Conservation (phyloP, 2,797 vertebrate genomes). For the Pelochelys cantorii region DNA sequence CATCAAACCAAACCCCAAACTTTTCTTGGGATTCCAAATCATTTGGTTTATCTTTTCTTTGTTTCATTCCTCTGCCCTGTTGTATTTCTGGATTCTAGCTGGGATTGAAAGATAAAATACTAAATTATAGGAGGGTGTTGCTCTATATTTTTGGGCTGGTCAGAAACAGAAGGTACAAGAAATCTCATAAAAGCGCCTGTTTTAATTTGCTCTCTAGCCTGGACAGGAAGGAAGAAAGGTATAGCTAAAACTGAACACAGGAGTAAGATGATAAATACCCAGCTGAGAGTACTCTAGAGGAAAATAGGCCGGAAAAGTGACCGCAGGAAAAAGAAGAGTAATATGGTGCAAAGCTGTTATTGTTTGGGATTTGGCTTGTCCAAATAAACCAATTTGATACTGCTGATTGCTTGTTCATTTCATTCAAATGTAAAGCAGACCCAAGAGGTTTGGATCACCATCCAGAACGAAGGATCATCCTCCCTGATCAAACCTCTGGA, state of each 20-base stretch:
- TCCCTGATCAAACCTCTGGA: slow-evolving; percentile 33
- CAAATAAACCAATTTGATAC: slow-evolving; percentile 13
- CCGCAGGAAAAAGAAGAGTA: background rate
- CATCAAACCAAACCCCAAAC: background rate
- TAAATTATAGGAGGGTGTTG: slow-evolving; percentile 54
- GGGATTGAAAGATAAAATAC: slow-evolving; percentile 48
- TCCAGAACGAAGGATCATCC: slow-evolving; percentile 24
- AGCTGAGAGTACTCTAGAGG: background rate
- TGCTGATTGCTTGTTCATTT: slow-evolving; percentile 44
- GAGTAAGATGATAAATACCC: slow-evolving; percentile 17
- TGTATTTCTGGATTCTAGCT: slow-evolving; percentile 60
- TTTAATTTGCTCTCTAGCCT: slow-evolving; percentile 37
- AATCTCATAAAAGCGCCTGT: slow-evolving; percentile 54
- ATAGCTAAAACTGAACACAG: slow-evolving; percentile 35
- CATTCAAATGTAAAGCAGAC: slow-evolving; percentile 8
- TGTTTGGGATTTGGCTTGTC: background rate
- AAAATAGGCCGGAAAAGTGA: slow-evolving; percentile 1
- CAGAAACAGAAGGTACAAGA: slow-evolving; percentile 69
- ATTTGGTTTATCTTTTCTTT: slow-evolving; percentile 50
- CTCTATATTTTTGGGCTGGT: slow-evolving; percentile 57
- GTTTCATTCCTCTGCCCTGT: slow-evolving; percentile 52
- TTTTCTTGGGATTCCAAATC: slow-evolving; percentile 18
- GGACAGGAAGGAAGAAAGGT: background rate
- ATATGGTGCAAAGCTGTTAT: slow-evolving; percentile 15
- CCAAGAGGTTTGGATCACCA: background rate